These are phyloP conservation scores for Acleris sparsana DNA, from an alignment of 2,888 invertebrate genomes.

Conservation along the genomic window DNA sequence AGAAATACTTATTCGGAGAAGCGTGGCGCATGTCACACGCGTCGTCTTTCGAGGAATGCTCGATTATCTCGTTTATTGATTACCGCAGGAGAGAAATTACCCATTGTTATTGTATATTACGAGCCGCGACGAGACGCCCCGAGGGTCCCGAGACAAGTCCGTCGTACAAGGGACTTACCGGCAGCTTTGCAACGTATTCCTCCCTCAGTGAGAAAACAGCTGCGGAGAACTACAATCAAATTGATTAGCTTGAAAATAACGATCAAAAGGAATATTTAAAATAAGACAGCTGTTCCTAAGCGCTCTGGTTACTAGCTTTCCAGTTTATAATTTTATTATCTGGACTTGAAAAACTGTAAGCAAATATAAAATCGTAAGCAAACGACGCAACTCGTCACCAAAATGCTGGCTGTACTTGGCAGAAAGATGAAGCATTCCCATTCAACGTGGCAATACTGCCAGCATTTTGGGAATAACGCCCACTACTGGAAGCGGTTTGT, in stretches of 20 bases:
- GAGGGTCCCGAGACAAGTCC: conserved; percentile 4
- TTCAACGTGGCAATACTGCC: too few relatives aligned
- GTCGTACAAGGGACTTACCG: conserved; percentile 17
- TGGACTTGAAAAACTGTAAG: too few relatives aligned
- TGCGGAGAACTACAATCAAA: conserved; percentile 10
- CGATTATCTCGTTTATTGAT: conserved; percentile 66
- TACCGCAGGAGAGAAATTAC: conserved; percentile 47
- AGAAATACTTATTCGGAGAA: conserved; percentile 61
- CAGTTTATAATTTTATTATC: too few relatives aligned
- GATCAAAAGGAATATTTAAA: neutral
- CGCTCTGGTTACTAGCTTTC: too few relatives aligned
- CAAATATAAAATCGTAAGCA: too few relatives aligned
- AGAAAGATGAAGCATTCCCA: too few relatives aligned
- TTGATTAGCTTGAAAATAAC: neutral
- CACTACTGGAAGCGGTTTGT: too few relatives aligned
- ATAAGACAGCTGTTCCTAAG: neutral
- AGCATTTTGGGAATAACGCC: too few relatives aligned
- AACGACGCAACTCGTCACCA: too few relatives aligned
- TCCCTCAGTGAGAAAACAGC: conserved; percentile 9
- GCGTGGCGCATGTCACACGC: conserved; percentile 69
- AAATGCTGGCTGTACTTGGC: too few relatives aligned
- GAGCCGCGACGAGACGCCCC: neutral
- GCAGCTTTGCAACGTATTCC: conserved; percentile 1
- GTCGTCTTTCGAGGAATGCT: conserved; percentile 62
- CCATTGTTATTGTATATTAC: conserved; percentile 38